Evolutionary conservation across 37 sponge, comb jelly and placozoan species (phyloP).

Genomic region (Hexactinellida sp.): DNA sequence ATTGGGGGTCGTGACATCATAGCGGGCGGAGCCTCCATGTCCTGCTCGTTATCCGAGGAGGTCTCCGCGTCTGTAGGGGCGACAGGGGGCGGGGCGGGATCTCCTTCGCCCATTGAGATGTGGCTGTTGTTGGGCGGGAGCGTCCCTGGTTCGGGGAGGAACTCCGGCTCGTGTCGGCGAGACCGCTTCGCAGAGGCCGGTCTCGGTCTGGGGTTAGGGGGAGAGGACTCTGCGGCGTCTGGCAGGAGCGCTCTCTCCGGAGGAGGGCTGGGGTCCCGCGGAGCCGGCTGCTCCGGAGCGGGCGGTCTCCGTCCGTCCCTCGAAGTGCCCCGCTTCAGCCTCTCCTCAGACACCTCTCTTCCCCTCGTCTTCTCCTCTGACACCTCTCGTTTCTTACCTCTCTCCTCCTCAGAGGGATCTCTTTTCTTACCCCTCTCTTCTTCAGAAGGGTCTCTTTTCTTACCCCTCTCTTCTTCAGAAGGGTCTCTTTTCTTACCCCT

Average conservation of each 20-base stretch:
- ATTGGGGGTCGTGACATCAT: not conserved
- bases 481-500: not conserved
- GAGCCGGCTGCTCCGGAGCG: not conserved
- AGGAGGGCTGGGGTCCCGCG: not conserved
- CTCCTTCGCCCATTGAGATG: not conserved
- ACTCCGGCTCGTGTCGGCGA: not conserved
- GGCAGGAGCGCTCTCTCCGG: not conserved
- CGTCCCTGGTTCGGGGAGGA: not conserved
- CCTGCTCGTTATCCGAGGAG: not conserved
- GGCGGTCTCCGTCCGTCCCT: not conserved
- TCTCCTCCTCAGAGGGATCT: not conserved
- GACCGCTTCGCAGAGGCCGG: not conserved
- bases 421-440: conserved; percentile 11
- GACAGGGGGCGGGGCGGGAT: not conserved
- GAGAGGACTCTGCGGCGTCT: not conserved
- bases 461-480: not conserved
- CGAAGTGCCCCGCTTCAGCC: not conserved
- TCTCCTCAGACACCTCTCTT: not conserved
- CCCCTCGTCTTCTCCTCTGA: not conserved
- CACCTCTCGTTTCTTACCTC: not conserved
- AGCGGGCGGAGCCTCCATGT: not conserved
- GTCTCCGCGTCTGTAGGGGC: not conserved
- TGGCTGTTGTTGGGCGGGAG: not conserved
- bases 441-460: not conserved
- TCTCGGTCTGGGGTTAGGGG: not conserved